phyloP scores from a whole-genome alignment of 2,888 invertebrate genomes.

The Noctua fimbriata region DNA sequence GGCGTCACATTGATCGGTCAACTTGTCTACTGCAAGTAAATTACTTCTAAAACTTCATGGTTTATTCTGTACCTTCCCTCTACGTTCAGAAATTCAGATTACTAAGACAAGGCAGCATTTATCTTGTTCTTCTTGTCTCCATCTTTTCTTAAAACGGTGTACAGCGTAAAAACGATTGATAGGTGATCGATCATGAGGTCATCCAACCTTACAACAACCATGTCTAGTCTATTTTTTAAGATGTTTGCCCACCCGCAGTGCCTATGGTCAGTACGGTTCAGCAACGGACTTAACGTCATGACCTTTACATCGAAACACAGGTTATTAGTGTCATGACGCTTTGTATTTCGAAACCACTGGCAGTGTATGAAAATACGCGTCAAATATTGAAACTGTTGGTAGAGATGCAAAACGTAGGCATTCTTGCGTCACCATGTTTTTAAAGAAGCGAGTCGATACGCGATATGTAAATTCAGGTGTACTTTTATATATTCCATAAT shows the following conservation, averaged over 20 bases:
- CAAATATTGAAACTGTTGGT: neutral
- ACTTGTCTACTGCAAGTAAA: neutral
- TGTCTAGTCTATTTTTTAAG: neutral
- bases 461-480: neutral
- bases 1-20: too few relatives aligned
- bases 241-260: neutral
- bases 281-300: neutral
- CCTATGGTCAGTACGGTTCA: neutral
- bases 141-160: neutral
- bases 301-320: neutral
- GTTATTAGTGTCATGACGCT: neutral
- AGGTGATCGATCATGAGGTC: conserved; percentile 12
- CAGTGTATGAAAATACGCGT: neutral
- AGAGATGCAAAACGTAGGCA: neutral
- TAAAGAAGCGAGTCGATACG: neutral
- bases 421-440: neutral
- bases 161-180: neutral
- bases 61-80: neutral
- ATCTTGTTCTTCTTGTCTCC: neutral
- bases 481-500: neutral
- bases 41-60: neutral
- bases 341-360: neutral
- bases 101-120: neutral
- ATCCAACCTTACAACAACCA: neutral
- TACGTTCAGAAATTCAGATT: neutral